phyloP scores from a whole-genome alignment of 2,113 vertebrate genomes.

The Montifringilla adamsi region DNA sequence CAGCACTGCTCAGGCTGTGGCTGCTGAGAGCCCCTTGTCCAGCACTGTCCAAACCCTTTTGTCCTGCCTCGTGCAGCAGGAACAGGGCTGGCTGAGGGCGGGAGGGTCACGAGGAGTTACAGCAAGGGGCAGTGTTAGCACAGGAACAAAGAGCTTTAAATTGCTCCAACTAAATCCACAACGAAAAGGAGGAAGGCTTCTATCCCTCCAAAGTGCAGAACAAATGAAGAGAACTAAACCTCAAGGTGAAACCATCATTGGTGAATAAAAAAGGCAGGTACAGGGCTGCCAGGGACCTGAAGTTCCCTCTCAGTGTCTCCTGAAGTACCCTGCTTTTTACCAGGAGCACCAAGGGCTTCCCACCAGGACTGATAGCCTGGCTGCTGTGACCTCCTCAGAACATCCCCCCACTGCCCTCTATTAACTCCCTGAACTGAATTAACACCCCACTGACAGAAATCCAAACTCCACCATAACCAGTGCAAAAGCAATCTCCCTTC shows the following conservation, averaged over 20 bases:
- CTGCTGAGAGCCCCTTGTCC: not conserved
- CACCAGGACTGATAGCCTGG: rapidly evolving
- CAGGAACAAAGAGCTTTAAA: not conserved
- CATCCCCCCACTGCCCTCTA: rapidly evolving
- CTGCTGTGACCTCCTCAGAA: not conserved
- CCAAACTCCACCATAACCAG: not conserved
- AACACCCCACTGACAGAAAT: not conserved
- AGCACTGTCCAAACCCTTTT: not conserved
- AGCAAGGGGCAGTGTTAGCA: not conserved
- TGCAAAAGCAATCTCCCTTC: not conserved
- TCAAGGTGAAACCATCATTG: not conserved
- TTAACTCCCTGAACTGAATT: not conserved
- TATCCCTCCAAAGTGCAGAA: not conserved
- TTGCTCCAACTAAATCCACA: not conserved
- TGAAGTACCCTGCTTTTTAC: not conserved
- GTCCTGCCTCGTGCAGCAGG: not conserved
- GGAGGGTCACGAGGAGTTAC: rapidly evolving
- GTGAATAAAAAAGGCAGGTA: rapidly evolving
- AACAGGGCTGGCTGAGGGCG: not conserved
- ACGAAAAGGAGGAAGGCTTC: not conserved
- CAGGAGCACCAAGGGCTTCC: not conserved
- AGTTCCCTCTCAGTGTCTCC: not conserved
- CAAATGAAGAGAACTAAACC: not conserved
- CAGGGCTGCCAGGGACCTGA: not conserved
- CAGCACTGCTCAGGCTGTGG: not conserved